Evolutionary conservation across 2,113 vertebrate genomes (phyloP).

Genomic region (Dendrocopos noguchii): DNA sequence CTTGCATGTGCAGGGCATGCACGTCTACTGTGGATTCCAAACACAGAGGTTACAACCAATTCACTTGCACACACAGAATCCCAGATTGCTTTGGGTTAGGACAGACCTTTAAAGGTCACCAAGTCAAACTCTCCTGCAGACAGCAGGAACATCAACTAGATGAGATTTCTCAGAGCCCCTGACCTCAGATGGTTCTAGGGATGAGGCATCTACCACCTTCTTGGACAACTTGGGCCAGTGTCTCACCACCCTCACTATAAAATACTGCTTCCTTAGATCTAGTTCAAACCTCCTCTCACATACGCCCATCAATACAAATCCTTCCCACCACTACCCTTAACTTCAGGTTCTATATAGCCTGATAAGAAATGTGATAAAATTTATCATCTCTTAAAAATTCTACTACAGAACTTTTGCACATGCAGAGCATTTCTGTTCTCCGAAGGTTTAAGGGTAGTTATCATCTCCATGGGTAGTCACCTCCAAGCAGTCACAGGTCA

Average conservation of each 20-base stretch:
- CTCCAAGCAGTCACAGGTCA: neutral
- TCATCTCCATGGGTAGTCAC: neutral
- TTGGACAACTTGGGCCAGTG: too few relatives aligned
- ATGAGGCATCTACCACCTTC: too few relatives aligned
- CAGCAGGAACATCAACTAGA: neutral
- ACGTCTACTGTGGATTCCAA: neutral
- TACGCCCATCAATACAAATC: neutral
- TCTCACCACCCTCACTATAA: too few relatives aligned
- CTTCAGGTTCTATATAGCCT: neutral
- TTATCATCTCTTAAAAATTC: neutral
- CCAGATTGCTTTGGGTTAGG: neutral
- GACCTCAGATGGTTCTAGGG: too few relatives aligned
- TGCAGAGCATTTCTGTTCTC: neutral
- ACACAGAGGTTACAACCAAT: neutral
- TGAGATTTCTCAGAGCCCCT: neutral
- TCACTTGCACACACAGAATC: neutral
- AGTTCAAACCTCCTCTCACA: neutral
- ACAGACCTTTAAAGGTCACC: too few relatives aligned
- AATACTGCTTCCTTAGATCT: too few relatives aligned
- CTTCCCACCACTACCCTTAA: neutral
- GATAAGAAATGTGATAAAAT: neutral
- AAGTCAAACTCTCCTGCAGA: neutral
- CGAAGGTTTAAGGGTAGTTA: neutral
- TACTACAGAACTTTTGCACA: neutral
- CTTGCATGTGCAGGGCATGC: neutral